Conservation (phyloP, 2,113 vertebrate species). For the Puntigrus tetrazona region DNA sequence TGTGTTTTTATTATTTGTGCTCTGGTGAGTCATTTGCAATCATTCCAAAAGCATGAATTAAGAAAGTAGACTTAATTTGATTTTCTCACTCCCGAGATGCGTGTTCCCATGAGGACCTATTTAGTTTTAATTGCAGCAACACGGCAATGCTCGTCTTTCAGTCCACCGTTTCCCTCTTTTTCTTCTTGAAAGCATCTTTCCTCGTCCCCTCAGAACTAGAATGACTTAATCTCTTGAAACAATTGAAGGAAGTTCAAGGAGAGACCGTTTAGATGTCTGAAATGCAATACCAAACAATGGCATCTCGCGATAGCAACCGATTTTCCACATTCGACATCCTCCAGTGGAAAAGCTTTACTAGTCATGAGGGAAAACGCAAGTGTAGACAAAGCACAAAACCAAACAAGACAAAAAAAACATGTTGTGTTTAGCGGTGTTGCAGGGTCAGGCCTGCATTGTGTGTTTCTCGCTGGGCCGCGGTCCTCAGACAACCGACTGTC, state of each 20-base stretch:
- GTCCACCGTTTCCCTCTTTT: slow-evolving; percentile 45
- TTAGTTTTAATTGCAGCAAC: slow-evolving; percentile 58
- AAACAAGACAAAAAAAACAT: slow-evolving; percentile 38
- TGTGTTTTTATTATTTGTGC: not conserved
- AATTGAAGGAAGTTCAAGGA: slow-evolving; percentile 79
- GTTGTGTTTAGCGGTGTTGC: slow-evolving; percentile 37
- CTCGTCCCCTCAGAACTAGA: slow-evolving; percentile 68
- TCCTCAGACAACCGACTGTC: slow-evolving; percentile 88
- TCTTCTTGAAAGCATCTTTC: slow-evolving; percentile 72
- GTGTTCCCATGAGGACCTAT: slow-evolving; percentile 62
- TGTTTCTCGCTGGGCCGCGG: slow-evolving; percentile 80
- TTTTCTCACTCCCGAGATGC: slow-evolving; percentile 69
- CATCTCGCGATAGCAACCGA: slow-evolving; percentile 68
- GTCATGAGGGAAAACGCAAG: slow-evolving; percentile 65
- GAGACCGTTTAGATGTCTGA: slow-evolving; percentile 73
- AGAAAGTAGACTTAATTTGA: slow-evolving; percentile 45
- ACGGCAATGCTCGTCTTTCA: slow-evolving; percentile 53
- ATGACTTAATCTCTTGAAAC: slow-evolving; percentile 77
- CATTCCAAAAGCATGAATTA: not conserved
- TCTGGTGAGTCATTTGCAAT: not conserved
- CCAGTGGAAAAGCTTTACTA: slow-evolving; percentile 58
- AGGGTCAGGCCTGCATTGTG: slow-evolving; percentile 79
- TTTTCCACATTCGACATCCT: slow-evolving; percentile 63
- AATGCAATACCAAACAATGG: slow-evolving; percentile 60
- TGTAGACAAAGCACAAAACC: slow-evolving; percentile 62